Evolutionary conservation across 2,888 invertebrate genomes (phyloP), one percentile per base, ranked within the genome.

Genomic region (Drosophila prolongata): DNA sequence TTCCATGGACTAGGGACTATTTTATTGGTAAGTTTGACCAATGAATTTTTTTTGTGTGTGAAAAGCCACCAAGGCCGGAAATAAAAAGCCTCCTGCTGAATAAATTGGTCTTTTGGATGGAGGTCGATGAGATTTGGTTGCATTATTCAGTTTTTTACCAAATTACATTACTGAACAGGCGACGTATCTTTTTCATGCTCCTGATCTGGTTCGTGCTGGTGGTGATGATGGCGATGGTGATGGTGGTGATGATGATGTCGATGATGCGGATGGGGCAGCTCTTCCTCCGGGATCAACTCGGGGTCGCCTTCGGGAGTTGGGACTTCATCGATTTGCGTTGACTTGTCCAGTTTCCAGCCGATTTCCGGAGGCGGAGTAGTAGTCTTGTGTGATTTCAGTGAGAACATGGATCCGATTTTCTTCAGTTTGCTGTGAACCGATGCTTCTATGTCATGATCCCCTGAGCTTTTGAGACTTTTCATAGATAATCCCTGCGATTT

Each of bases 331-430:
- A 86, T 82, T 66, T 86, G 88, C 1, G 82, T 89, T 2, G 67
- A 66, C 40, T 89, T 89, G 68, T 89, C 89, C 27, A 76, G 40
- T 59, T 78, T 89, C 88, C 84, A 79, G 19, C 52, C 75, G 13
- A 73, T 64, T 47, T 76, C 74, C 1, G 49, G 38, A 0, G 73
- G 70, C 0, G 86, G 79, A 19, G 76, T 65, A 3, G 46, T 47
- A 1, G 83, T 67, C 34, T 79, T 87, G 2, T 81, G 71, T 0
- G 91, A 91, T 30, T 90, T 91, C 0, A 91, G 38, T 1, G 92
- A 92, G 60, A 92, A 91, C 82, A 92, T 89, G 0, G 92, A 91
- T 27, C 91, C 90, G 46, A 92, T 91, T 62, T 91, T 92, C 43
- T 86, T 79, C 0, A 91, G 52, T 35, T 77, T 90, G 6, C 89